Evolutionary conservation across 2,888 invertebrate genomes (phyloP).

Genomic region (Proisotoma minuta): DNA sequence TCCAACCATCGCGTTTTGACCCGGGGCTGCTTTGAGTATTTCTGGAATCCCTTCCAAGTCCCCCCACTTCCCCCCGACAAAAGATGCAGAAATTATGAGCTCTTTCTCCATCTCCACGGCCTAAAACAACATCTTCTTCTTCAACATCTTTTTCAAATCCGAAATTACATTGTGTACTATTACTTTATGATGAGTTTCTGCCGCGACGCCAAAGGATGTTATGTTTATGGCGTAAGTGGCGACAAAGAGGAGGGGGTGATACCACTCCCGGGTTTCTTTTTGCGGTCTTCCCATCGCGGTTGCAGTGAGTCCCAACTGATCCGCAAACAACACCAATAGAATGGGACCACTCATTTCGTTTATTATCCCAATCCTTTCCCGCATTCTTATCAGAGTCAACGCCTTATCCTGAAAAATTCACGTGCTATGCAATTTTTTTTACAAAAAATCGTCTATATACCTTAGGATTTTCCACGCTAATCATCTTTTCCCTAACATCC

Average conservation of each 20-base stretch:
- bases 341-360: neutral
- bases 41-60: neutral
- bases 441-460: neutral
- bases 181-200: neutral
- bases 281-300: neutral
- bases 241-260: neutral
- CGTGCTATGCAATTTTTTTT: neutral
- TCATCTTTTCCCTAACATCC: neutral
- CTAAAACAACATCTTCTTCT: neutral
- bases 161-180: too few species aligned
- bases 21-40: neutral
- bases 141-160: too few species aligned
- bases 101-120: neutral
- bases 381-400: neutral
- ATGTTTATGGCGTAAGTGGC: neutral
- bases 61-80: too few species aligned
- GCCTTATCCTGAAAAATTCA: neutral
- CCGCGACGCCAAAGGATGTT: neutral
- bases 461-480: neutral
- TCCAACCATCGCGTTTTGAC: neutral
- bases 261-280: neutral
- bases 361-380: neutral
- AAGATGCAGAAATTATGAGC: neutral
- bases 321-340: neutral
- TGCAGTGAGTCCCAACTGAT: neutral